Evolutionary conservation across 2,113 vertebrate species (phyloP), one percentile per base, ranked within the genome.

Genomic region (Typhlomys cinereus): DNA sequence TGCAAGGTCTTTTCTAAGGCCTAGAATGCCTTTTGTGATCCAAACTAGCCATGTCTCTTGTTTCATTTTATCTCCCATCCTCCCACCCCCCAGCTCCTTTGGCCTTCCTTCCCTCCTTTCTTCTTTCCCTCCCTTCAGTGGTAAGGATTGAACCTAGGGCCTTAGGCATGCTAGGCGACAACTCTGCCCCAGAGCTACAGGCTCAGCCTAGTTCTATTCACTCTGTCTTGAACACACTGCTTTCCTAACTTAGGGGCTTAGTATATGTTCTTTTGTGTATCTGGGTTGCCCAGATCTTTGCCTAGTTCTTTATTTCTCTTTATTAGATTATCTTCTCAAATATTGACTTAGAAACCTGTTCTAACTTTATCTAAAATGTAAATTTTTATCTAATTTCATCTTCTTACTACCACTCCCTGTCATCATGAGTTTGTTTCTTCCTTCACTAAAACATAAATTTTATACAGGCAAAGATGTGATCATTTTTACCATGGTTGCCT

Each of bases 391-490:
- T 82, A n/a, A 12, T 18, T 78, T 93, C n/a, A n/a, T n/a, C 83
- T 25, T 44, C 27, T 71, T 18, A 71, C 48, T 21, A 17, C 21
- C 20, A n/a, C 29, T 57, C 82, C 41, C 14, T 62, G 20, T 59
- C 50, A 89, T 50, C 82, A n/a, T 29, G 79, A 46, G 17, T 62
- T 85, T 71, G 73, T n/a, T 74, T 89, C 21, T 52, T 17, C 50
- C 39, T 76, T 64, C 61, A 81, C n/a, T 78, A 73, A 90, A 93
- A 81, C 27, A 18, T 70, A 54, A 84, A 64, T 80, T 85, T 80
- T 20, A 76, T 71, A 84, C 86, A 94, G 39, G 48, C 57, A 85
- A 44, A 80, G 29, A 89, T 78, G 6, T 70, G 91, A 78, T 86
- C 20, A 86, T 74, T 88, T 85, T 91, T 85, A 71, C 20, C 29